Evolutionary conservation across 2,113 vertebrate genomes (phyloP).

Genomic region (Pterocles gutturalis): DNA sequence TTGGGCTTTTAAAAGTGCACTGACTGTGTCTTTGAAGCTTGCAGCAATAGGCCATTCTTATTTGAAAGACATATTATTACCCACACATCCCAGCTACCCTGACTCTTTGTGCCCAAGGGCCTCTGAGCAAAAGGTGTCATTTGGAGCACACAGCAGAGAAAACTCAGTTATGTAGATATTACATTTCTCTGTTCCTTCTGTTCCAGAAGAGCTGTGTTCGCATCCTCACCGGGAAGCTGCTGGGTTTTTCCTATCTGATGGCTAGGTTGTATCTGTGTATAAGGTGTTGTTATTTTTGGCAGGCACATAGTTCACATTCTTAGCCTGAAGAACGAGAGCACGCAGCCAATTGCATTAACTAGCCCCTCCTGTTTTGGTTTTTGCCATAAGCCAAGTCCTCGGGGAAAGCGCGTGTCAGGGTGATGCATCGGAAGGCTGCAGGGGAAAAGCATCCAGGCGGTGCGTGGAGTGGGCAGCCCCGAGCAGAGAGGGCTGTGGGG

Average conservation of each 20-base stretch:
- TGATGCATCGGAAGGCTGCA: not conserved
- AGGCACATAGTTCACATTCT: not conserved
- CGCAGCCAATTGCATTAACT: not conserved
- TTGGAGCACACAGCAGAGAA: conserved; percentile 26
- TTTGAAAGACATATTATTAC: conserved; percentile 42
- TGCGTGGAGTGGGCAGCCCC: not conserved
- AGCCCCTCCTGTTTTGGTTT: not conserved
- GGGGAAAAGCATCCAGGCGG: not conserved
- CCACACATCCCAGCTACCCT: not conserved
- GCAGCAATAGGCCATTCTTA: conserved; percentile 22
- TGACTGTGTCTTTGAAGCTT: conserved; percentile 17
- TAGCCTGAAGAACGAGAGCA: not conserved
- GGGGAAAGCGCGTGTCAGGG: not conserved
- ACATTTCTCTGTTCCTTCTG: conserved; percentile 18
- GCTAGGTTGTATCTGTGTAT: not conserved
- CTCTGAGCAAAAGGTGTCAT: conserved; percentile 35
- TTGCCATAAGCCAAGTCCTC: not conserved
- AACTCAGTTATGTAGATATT: conserved; percentile 24
- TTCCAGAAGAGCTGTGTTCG: not conserved
- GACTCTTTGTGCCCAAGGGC: conserved; percentile 16
- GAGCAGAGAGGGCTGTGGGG: not conserved
- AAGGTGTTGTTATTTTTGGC: not conserved
- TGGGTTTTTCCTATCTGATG: not conserved
- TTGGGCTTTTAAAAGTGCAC: conserved; percentile 51
- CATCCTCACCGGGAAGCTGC: not conserved